These are phyloP conservation scores for Pandemis corylana DNA, from an alignment of 2,888 invertebrate genomes.

Conservation along the genomic window DNA sequence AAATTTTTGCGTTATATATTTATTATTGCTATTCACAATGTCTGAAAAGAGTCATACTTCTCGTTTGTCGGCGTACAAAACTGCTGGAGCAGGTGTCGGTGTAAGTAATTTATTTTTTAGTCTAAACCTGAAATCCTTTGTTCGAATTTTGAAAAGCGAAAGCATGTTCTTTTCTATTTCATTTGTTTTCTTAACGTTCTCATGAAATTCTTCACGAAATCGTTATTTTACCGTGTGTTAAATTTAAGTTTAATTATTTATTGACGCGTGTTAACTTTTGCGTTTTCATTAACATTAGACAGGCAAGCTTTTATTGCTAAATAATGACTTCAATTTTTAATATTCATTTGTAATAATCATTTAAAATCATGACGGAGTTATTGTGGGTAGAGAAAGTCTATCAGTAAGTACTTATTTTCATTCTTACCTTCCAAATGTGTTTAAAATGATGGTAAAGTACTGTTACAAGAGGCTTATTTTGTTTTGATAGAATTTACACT, in stretches of 20 bases:
- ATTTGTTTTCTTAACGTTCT: background rate
- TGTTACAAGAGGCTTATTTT: background rate
- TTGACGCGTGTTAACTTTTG: no score
- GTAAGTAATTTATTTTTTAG: conserved; percentile 75
- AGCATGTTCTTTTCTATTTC: background rate
- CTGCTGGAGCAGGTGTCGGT: conserved; percentile 89
- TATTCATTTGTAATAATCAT: background rate
- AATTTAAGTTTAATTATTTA: background rate
- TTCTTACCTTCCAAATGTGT: conserved; percentile 4
- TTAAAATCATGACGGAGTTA: background rate
- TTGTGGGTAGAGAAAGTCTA: background rate
- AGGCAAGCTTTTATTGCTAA: background rate
- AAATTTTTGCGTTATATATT: background rate
- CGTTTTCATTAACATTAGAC: no score
- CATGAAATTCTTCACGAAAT: no score
- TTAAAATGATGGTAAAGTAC: background rate
- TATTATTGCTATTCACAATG: conserved; percentile 70
- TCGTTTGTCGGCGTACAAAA: conserved; percentile 91
- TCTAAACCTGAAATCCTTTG: conserved; percentile 27
- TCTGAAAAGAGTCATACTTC: conserved; percentile 84
- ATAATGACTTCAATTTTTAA: no score
- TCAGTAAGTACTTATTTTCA: background rate
- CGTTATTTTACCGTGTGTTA: no score
- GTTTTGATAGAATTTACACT: no score
- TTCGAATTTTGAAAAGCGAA: conserved; percentile 22